Evolutionary conservation across 2,797 vertebrate species (phyloP).

Genomic region (Heteromormyrus szaboi): DNA sequence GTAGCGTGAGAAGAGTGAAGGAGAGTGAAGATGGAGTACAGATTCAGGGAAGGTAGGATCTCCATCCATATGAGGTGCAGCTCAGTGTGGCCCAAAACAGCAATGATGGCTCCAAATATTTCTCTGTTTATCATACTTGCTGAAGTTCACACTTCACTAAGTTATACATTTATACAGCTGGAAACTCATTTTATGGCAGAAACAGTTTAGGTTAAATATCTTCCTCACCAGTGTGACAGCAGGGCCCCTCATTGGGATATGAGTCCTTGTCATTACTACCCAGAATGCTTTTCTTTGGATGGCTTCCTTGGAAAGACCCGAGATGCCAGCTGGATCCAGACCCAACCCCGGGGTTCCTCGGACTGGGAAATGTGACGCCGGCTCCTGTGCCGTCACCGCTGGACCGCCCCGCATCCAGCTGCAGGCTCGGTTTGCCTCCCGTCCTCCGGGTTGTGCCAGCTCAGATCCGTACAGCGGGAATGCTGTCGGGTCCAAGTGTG

Average conservation of each 20-base stretch:
- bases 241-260: background rate
- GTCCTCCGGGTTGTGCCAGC: background rate
- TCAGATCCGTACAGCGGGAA: background rate
- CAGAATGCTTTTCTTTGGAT: background rate
- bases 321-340: background rate
- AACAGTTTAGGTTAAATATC: constrained; percentile 3
- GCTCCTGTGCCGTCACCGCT: background rate
- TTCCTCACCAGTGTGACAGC: background rate
- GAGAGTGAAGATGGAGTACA: background rate
- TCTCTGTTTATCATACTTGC: constrained; percentile 8
- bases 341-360: background rate
- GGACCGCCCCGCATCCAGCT: background rate
- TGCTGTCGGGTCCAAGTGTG: constrained; percentile 17
- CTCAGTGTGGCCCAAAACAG: background rate
- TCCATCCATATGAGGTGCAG: background rate
- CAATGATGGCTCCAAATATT: background rate
- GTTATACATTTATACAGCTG: background rate
- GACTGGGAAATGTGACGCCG: background rate
- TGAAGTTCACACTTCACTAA: constrained; percentile 6
- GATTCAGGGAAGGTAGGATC: background rate
- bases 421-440: background rate
- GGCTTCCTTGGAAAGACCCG: background rate
- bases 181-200: constrained; percentile 2
- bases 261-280: background rate
- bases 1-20: background rate